Percentiles rank a stretch among this genome's conserved stretches.
Evolutionary conservation across 1,140 invertebrate species (phyloP).

Genomic region (Cherax quadricarinatus): DNA sequence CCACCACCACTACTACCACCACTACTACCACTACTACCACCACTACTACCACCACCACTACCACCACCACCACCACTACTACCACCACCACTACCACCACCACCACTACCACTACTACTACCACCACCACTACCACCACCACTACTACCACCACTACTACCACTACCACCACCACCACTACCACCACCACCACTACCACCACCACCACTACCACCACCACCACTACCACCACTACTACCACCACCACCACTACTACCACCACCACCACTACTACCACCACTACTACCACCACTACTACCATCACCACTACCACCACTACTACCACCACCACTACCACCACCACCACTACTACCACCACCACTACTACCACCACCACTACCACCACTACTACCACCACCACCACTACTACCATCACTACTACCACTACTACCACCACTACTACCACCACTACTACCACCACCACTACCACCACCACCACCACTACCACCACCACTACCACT

Average conservation of each 20-base stretch:
- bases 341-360: conserved; percentile 5
- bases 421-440: neutral
- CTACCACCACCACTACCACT: conserved; percentile 11
- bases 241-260: no score
- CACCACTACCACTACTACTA: neutral
- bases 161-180: neutral
- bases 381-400: neutral
- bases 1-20: neutral
- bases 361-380: neutral
- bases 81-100: neutral
- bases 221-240: neutral
- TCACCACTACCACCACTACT: conserved; percentile 1
- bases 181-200: neutral
- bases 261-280: conserved; percentile 5
- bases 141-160: neutral
- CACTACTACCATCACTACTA: neutral
- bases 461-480: conserved; percentile 14
- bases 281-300: conserved; percentile 11
- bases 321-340: neutral
- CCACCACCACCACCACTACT: neutral
- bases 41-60: neutral
- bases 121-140: neutral
- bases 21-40: neutral
- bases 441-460: conserved; percentile 10
- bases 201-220: neutral